phyloP scores from a whole-genome alignment of 2,797 vertebrate genomes.

The Dendrocincla fuliginosa region DNA sequence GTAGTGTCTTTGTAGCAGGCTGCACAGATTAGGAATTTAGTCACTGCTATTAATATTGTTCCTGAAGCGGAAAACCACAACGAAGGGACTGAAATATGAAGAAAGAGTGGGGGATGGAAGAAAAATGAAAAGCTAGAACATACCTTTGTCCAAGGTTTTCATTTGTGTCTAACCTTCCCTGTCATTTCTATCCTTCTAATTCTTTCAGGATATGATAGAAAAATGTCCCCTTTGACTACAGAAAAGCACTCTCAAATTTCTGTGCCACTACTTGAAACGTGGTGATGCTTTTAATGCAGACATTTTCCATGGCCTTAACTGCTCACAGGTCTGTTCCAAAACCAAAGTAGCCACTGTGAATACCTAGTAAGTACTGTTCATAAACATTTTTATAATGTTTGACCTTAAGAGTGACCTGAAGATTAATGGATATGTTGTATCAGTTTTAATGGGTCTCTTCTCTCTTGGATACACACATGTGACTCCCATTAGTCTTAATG shows the following conservation, averaged over 20 bases:
- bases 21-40: background rate
- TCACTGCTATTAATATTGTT: conserved; percentile 12
- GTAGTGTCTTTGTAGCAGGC: background rate
- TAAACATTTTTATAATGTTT: conserved; percentile 69
- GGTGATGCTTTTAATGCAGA: conserved; percentile 54
- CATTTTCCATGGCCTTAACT: conserved; percentile 45
- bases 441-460: conserved; percentile 64
- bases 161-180: conserved; percentile 19
- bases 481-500: conserved; percentile 69
- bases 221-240: background rate
- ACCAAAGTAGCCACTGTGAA: background rate
- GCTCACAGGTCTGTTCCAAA: conserved; percentile 3
- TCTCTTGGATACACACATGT: conserved; percentile 53
- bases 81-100: background rate
- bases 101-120: background rate
- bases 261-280: background rate
- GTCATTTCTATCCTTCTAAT: conserved; percentile 23
- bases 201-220: conserved; percentile 35
- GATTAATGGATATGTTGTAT: conserved; percentile 65
- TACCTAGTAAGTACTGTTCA: conserved; percentile 53
- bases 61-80: conserved; percentile 3
- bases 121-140: conserved; percentile 19
- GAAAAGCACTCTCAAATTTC: conserved; percentile 41
- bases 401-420: conserved; percentile 62
- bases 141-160: conserved; percentile 35